Percentiles rank a stretch among this genome's conserved stretches.
Conservation (phyloP, 2,888 invertebrate species). For the Yponomeuta malinellus region DNA sequence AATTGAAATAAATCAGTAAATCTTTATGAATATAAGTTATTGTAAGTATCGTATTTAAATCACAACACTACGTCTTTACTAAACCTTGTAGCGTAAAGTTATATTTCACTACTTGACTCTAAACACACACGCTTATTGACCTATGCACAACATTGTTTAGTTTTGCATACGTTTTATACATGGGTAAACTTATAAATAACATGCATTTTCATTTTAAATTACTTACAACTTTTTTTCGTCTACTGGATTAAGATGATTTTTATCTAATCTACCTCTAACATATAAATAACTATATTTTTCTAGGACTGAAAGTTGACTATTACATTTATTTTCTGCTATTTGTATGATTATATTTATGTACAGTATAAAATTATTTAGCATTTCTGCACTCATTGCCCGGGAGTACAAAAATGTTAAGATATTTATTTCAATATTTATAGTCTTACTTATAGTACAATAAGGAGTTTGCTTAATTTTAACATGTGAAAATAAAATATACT, state of each 20-base stretch:
- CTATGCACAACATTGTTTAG: conserved; percentile 3
- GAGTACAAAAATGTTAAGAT: conserved; percentile 51
- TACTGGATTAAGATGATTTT: too few relatives aligned
- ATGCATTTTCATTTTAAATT: not conserved
- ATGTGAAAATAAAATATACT: not conserved
- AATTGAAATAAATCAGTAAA: too few relatives aligned
- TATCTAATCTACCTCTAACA: too few relatives aligned
- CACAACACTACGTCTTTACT: conserved; percentile 21
- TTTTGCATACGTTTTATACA: not conserved
- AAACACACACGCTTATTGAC: not conserved
- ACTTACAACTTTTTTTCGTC: too few relatives aligned
- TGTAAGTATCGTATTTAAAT: conserved; percentile 9
- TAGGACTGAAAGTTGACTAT: not conserved
- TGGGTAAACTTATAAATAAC: not conserved
- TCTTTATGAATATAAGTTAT: too few relatives aligned
- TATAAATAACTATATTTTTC: too few relatives aligned
- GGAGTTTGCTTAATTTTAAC: not conserved
- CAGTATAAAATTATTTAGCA: conserved; percentile 25
- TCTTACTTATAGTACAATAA: not conserved
- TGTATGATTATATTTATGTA: not conserved
- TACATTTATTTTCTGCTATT: not conserved
- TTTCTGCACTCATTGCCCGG: conserved; percentile 67
- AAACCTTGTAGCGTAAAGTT: not conserved
- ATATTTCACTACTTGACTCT: not conserved
- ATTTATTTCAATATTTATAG: conserved; percentile 18